Base-by-base conservation (phyloP, 92 coral and sea anemone genomes). In the Epizoanthus rinbou region DNA sequence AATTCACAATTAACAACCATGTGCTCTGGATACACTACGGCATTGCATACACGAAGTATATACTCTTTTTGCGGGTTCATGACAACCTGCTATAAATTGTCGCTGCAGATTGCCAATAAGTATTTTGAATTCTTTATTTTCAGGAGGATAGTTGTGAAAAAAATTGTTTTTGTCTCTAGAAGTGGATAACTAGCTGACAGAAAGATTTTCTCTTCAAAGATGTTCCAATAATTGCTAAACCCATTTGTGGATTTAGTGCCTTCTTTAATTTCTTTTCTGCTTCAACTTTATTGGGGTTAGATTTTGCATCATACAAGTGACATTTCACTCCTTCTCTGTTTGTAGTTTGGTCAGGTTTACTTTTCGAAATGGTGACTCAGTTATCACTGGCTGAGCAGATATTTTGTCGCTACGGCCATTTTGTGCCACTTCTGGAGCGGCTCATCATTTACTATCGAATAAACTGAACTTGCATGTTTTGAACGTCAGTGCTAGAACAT, bases 371-470 rank as follows among this genome's bases (percentile, higher is more conserved):
- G 25, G 60, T 22, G 8, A 80, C 22, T 62, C 86, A n/a, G n/a
- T 88, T 88, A 90, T 71, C 5, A 90, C 88, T 45, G 93, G 93
- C 63, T 86, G 75, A 9, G 90, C 83, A 56, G 35, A 8, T n/a
- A 90, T 87, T 13, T 81, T 81, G 69, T 79, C 86, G 18, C 82
- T 80, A 19, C 90, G 63, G 4, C 89, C 86, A n/a, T 66, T 53
- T 90, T 81, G 85, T 90, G 88, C 93, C 93, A 87, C 16, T 56
- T 19, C 84, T 90, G 93, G 0, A 87, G 88, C 57, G 76, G 57
- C 43, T 73, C 84, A 73, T 90, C 93, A 14, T 65, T 83, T 72
- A 19, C 90, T 62, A 52, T 60, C 73, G 53, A 54, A 87, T 21
- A 84, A 39, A 37, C 69, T 71, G 21, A 64, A 87, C 83, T 90